Conservation (phyloP, 2,797 vertebrate species). For the Lacerta viridis region DNA sequence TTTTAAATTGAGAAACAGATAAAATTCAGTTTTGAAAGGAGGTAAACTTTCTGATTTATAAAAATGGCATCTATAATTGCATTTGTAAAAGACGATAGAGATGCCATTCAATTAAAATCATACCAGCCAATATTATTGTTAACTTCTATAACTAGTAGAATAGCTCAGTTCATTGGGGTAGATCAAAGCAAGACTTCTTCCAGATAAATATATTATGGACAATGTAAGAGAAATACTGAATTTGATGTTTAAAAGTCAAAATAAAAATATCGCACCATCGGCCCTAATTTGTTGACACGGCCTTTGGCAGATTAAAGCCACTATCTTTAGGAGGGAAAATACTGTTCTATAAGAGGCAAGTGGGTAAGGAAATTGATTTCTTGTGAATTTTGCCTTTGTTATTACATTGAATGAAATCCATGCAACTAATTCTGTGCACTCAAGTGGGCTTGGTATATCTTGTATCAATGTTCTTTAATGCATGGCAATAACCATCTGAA, state of each 20-base stretch:
- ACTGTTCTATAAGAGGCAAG: background rate
- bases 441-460: background rate
- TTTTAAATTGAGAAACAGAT: background rate
- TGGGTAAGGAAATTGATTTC: background rate
- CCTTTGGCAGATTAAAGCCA: background rate
- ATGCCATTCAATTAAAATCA: background rate
- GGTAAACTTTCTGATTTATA: background rate
- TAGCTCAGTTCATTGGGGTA: background rate
- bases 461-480: background rate
- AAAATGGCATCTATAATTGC: background rate
- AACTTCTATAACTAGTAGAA: background rate
- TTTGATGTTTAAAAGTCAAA: background rate
- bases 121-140: background rate
- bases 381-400: constrained; percentile 1
- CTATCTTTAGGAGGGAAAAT: background rate
- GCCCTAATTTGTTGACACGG: too few relatives aligned
- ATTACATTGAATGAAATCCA: background rate
- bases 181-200: background rate
- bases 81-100: background rate
- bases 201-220: too few relatives aligned
- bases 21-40: background rate
- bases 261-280: too few relatives aligned
- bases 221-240: background rate
- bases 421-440: background rate
- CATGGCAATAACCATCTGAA: too few relatives aligned